Evolutionary conservation across 2,113 vertebrate species (phyloP).

Genomic region (Mus spicilegus): DNA sequence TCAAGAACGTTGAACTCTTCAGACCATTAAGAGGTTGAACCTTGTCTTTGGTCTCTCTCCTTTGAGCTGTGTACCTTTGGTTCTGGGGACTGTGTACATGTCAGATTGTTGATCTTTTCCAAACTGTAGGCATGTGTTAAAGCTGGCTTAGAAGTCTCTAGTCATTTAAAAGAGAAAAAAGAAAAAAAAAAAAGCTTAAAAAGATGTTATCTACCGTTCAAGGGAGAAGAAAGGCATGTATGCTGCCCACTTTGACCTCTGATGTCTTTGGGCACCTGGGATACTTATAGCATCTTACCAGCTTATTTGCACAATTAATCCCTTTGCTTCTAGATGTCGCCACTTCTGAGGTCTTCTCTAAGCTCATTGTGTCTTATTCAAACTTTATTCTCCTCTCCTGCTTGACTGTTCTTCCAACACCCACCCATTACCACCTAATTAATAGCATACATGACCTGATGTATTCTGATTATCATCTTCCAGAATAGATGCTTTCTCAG

Average conservation of each 20-base stretch:
- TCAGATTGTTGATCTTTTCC: background rate
- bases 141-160: background rate
- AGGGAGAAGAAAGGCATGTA: background rate
- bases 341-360: background rate
- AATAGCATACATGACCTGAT: background rate
- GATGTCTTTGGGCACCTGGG: background rate
- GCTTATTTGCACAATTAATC: background rate
- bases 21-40: background rate
- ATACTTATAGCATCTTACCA: background rate
- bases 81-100: background rate
- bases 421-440: background rate
- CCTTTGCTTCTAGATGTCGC: background rate
- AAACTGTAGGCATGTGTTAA: background rate
- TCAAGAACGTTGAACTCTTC: background rate
- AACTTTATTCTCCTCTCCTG: background rate
- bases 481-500: background rate
- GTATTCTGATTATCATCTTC: background rate
- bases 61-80: slow-evolving; percentile 1
- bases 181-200: no score
- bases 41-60: background rate
- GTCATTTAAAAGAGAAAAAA: background rate
- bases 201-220: background rate
- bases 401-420: background rate
- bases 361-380: background rate
- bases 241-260: background rate